Evolutionary conservation across 2,797 vertebrate species (phyloP), one percentile per base, ranked within the genome.

Genomic region (Melanotaenia maccullochi): DNA sequence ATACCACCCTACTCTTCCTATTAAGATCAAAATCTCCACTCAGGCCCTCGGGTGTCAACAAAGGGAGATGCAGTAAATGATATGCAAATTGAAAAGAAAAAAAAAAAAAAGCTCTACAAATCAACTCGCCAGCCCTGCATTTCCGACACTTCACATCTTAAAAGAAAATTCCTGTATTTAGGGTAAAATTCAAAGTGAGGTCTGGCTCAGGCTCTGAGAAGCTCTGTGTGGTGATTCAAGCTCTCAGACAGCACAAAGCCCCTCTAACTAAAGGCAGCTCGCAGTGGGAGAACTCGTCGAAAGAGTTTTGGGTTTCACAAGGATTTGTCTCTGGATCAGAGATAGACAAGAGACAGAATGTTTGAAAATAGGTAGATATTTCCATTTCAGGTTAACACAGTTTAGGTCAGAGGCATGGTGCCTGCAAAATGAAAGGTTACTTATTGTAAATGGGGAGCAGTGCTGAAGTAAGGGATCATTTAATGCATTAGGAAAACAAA

Each of bases 61-160:
- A 93, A 93, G 87, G 75, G 85, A 94, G 94, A 95, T 95, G 93
- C 92, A 93, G 92, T 92, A 94, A 95, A 94, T 93, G 93, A 95
- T 95, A 95, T 94, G 94, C 93, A 94, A 95, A 95, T 94, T 92
- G 85, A 91, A 92, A 86, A 83, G 22, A 75, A 84, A 73, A 85
- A 84, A 85, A 79, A 91, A 91, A 93, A 80, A 76, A 90, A 78
- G 76, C 85, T 84, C 84, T 66, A 90, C 90, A 91, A 93, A 94
- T 93, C 90, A 90, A 90, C 90, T 93, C 85, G 85, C 90, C 89
- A 75, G 86, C 86, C 89, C 81, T 74, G 89, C 84, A 79, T 89
- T 92, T 91, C 90, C 90, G 87, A 89, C 87, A 91, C 83, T 91
- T 90, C 84, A 90, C 85, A 88, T 92, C 90, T 90, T 88, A 85